Conservation (phyloP, 92 coral and sea anemone species). For the Chrysogorgia sp. region DNA sequence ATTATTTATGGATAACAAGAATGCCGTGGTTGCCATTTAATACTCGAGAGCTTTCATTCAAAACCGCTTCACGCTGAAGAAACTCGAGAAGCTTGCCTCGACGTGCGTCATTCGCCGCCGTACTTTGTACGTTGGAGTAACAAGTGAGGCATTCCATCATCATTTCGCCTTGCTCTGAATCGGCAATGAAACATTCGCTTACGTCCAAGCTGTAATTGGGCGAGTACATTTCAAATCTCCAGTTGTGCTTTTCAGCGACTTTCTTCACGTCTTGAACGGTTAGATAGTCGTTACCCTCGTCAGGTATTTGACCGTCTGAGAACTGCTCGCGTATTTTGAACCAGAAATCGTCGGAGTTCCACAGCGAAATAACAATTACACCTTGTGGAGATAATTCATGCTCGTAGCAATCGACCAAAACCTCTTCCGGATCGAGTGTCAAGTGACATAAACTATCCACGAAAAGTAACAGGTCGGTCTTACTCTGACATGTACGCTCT, state of each 20-base stretch:
- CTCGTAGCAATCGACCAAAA: slow-evolving; percentile 29
- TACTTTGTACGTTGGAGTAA: slow-evolving; percentile 39
- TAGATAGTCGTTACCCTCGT: slow-evolving; percentile 34
- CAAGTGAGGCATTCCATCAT: slow-evolving; percentile 35
- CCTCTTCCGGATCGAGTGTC: slow-evolving; percentile 3
- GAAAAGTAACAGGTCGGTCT: slow-evolving; percentile 25
- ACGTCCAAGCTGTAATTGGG: slow-evolving; percentile 36
- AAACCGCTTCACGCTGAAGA: not conserved
- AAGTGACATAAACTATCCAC: slow-evolving; percentile 35
- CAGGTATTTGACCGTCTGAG: not conserved
- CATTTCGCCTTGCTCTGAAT: slow-evolving; percentile 20
- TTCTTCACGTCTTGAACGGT: slow-evolving; percentile 29
- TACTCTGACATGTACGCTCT: not conserved
- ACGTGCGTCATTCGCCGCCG: slow-evolving; percentile 6
- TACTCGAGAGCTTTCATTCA: not conserved
- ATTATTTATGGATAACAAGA: slow-evolving; percentile 33
- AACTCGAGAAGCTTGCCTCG: slow-evolving; percentile 4
- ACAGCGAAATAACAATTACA: slow-evolving; percentile 10
- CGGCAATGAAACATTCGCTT: slow-evolving; percentile 35
- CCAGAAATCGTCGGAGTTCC: slow-evolving; percentile 37
- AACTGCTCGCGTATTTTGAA: slow-evolving; percentile 31
- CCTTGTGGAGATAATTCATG: slow-evolving; percentile 8
- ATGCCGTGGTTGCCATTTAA: slow-evolving; percentile 28
- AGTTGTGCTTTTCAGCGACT: slow-evolving; percentile 20
- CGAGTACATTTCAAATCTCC: slow-evolving; percentile 18